Percentiles rank a stretch among this genome's conserved stretches.
These are phyloP conservation scores for Marmota flaviventris DNA, from an alignment of 2,113 vertebrate species.

Conservation along the genomic window DNA sequence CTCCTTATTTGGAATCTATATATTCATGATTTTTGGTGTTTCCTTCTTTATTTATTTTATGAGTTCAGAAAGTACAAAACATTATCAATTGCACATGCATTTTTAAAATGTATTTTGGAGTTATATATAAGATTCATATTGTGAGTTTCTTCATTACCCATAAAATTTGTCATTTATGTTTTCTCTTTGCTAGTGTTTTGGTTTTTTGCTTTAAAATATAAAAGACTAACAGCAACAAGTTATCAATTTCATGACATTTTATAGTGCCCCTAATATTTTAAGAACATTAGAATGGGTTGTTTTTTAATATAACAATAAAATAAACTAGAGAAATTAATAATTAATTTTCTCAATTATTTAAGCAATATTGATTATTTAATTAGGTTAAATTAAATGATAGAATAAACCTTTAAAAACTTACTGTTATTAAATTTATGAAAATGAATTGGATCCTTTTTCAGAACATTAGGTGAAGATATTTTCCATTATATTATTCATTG, in stretches of 20 bases:
- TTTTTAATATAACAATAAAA: slow-evolving; percentile 10
- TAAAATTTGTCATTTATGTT: slow-evolving; percentile 14
- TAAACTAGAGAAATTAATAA: background rate
- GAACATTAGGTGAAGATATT: background rate
- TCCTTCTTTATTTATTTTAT: background rate
- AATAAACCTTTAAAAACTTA: background rate
- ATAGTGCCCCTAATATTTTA: background rate
- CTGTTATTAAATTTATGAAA: background rate
- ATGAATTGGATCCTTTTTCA: background rate
- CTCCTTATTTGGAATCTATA: background rate
- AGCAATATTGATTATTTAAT: background rate
- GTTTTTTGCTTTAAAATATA: slow-evolving; percentile 34
- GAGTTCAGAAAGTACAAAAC: background rate
- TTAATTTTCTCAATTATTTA: slow-evolving; percentile 35
- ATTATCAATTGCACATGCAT: background rate
- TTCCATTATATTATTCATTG: background rate
- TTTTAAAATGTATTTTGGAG: background rate
- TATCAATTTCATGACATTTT: background rate
- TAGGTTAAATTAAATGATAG: background rate
- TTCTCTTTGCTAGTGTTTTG: background rate
- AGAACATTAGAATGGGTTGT: background rate
- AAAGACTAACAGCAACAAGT: background rate
- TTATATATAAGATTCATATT: background rate
- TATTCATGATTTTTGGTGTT: background rate
- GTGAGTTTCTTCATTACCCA: background rate